Evolutionary conservation across 2,113 vertebrate genomes (phyloP).

Genomic region (Genyomyrus donnyi): DNA sequence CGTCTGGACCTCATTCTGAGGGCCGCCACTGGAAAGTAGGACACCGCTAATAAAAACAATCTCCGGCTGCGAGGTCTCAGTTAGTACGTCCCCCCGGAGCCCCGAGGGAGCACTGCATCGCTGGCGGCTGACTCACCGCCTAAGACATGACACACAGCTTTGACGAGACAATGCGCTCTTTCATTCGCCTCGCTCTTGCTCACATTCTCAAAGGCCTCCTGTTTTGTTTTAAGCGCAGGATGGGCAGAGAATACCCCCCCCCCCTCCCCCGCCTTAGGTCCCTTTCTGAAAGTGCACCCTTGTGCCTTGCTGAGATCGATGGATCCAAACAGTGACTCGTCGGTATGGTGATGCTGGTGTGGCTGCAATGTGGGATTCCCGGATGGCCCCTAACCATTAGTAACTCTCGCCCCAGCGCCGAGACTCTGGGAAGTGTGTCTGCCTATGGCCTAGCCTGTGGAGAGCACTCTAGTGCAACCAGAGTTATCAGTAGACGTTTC

Average conservation of each 20-base stretch:
- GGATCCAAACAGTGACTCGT: conserved; percentile 5
- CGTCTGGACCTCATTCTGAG: background rate
- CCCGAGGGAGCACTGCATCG: background rate
- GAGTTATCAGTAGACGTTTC: background rate
- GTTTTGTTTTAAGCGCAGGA: conserved; percentile 22
- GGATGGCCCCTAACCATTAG: background rate
- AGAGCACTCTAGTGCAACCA: background rate
- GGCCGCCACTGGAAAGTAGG: background rate
- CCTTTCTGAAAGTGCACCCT: background rate
- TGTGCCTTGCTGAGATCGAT: background rate
- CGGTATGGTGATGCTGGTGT: conserved; percentile 1
- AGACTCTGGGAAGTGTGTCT: background rate
- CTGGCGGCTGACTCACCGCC: conserved; percentile 13
- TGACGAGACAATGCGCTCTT: conserved; percentile 31
- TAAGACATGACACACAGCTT: background rate
- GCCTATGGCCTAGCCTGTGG: no score
- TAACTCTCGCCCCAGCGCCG: background rate
- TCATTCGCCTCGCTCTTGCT: conserved; percentile 34
- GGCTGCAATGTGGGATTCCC: background rate
- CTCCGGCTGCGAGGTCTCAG: background rate
- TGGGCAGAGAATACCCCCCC: background rate
- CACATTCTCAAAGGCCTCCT: conserved; percentile 34
- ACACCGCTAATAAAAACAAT: background rate
- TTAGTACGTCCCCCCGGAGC: background rate
- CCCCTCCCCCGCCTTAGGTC: conserved; percentile 11